Evolutionary conservation across 2,797 vertebrate species (phyloP).

Genomic region (Tapera naevia): DNA sequence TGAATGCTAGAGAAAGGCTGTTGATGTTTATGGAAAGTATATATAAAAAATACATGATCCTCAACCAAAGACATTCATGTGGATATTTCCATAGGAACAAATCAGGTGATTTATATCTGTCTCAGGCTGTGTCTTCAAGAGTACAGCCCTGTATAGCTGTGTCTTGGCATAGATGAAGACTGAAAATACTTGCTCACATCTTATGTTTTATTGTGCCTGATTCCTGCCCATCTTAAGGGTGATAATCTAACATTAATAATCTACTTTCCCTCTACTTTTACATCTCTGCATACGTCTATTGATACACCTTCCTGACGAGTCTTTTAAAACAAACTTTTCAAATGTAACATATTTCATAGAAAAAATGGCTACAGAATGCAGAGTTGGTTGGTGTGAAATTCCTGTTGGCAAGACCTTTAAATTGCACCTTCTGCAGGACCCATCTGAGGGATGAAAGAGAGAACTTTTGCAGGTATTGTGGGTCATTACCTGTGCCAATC

Average conservation of each 20-base stretch:
- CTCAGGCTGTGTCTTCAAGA: not conserved
- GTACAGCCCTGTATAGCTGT: not conserved
- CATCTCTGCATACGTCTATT: not conserved
- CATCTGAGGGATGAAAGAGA: not conserved
- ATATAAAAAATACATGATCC: not conserved
- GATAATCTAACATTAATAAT: not conserved
- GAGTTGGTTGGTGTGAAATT: not conserved
- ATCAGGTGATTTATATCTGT: not conserved
- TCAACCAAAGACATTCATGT: not conserved
- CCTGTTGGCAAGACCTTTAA: not conserved
- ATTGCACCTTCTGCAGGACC: not conserved
- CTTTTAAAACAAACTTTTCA: not conserved
- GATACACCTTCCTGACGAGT: not conserved
- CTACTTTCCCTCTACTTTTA: not conserved
- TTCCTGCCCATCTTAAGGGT: not conserved
- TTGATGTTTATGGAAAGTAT: constrained; percentile 12
- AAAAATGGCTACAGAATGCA: not conserved
- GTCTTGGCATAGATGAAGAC: not conserved
- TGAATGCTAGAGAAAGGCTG: not conserved
- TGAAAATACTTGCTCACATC: not conserved
- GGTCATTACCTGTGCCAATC: not conserved
- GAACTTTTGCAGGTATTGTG: not conserved
- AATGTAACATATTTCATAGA: not conserved
- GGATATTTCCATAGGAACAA: not conserved
- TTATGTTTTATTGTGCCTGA: not conserved